Conservation (phyloP, 2,113 vertebrate genomes). For the Macquaria australasica region DNA sequence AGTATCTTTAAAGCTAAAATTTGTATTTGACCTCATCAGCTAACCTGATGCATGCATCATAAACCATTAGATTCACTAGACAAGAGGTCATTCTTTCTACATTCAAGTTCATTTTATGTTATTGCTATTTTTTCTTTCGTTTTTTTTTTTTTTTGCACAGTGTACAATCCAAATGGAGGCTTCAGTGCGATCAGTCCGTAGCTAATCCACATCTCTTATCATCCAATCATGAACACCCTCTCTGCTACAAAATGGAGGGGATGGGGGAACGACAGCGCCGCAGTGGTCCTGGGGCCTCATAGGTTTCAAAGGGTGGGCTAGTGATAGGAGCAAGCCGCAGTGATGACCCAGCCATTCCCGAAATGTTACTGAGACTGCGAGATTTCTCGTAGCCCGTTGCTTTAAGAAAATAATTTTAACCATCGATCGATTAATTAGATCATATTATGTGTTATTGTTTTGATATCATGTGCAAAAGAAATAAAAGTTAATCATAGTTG, state of each 20-base stretch:
- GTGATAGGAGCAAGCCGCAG: conserved; percentile 90
- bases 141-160: conserved; percentile 38
- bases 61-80: conserved; percentile 66
- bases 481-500: conserved; percentile 33
- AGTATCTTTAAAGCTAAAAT: conserved; percentile 51
- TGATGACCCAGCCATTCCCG: conserved; percentile 90
- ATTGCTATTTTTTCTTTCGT: conserved; percentile 79
- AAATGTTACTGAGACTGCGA: conserved; percentile 93
- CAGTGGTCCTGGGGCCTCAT: conserved; percentile 88
- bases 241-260: conserved; percentile 91
- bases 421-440: background rate
- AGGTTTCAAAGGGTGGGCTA: conserved; percentile 85
- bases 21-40: conserved; percentile 54
- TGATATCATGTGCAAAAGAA: conserved; percentile 19
- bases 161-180: conserved; percentile 46
- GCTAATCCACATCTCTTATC: conserved; percentile 41
- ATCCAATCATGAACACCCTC: conserved; percentile 54
- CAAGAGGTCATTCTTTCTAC: conserved; percentile 61
- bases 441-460: conserved; percentile 15
- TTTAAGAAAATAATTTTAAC: conserved; percentile 45
- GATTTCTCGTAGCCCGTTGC: conserved; percentile 92
- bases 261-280: conserved; percentile 91
- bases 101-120: conserved; percentile 72
- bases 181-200: conserved; percentile 21
- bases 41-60: conserved; percentile 70